Conservation (phyloP, 2,888 invertebrate species). For the Perdita meconis region DNA sequence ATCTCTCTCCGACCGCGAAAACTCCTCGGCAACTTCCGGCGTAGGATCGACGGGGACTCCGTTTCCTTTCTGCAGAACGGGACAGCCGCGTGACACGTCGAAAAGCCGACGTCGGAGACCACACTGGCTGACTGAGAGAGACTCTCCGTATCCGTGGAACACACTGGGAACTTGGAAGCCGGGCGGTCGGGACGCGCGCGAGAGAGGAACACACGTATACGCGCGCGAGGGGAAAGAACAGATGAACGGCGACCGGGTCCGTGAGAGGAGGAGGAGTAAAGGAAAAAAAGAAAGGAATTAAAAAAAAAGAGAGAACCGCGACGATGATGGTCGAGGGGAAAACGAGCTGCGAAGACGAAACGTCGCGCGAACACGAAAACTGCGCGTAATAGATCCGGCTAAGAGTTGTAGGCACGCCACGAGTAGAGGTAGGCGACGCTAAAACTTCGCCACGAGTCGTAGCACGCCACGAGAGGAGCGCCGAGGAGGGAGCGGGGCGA, state of each 20-base stretch:
- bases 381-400: slow-evolving; percentile 78
- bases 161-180: not conserved
- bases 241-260: no score
- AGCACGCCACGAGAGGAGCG: slow-evolving; percentile 59
- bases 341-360: slow-evolving; percentile 51
- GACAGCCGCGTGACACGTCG: slow-evolving; percentile 12
- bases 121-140: no score
- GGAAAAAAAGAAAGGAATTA: not conserved
- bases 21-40: slow-evolving; percentile 41
- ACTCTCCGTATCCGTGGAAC: no score
- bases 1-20: no score
- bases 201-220: slow-evolving; percentile 11
- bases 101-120: not conserved
- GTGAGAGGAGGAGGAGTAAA: no score
- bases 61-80: slow-evolving; percentile 14
- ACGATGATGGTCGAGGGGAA: slow-evolving; percentile 28
- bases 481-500: slow-evolving; percentile 36
- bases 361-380: slow-evolving; percentile 69
- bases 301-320: slow-evolving; percentile 36
- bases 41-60: no score
- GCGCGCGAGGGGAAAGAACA: not conserved
- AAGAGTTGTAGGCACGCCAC: slow-evolving; percentile 79
- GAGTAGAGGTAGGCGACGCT: slow-evolving; percentile 78
- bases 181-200: not conserved
- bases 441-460: slow-evolving; percentile 81